These are phyloP conservation scores for Papilio polyxenes DNA, from an alignment of 1,140 invertebrate genomes.

Conservation along the genomic window DNA sequence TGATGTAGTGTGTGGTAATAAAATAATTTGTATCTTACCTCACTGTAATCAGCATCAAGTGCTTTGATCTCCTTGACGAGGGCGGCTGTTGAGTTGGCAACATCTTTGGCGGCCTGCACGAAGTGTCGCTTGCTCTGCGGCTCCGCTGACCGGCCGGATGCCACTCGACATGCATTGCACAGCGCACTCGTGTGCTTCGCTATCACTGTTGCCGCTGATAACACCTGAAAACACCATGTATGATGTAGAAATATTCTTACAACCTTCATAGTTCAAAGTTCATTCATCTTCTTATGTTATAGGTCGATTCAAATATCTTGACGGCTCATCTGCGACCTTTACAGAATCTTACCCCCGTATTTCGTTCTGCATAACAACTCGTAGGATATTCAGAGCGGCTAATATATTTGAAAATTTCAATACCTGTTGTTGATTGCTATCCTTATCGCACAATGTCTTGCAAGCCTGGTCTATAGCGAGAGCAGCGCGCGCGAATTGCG, in stretches of 20 bases:
- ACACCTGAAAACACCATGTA: conserved; percentile 80
- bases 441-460: conserved; percentile 87
- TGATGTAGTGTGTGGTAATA: no score
- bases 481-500: conserved; percentile 92
- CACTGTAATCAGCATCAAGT: conserved; percentile 91
- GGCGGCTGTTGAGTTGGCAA: conserved; percentile 96
- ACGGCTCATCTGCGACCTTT: no score
- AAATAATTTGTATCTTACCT: conserved; percentile 74
- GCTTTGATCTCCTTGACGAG: conserved; percentile 98
- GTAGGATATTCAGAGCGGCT: no score
- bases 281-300: no score
- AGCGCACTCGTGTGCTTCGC: conserved; percentile 98
- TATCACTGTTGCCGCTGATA: conserved; percentile 95
- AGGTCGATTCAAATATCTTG: no score
- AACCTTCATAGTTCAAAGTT: neutral
- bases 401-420: neutral
- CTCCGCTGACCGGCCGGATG: conserved; percentile 95
- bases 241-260: neutral
- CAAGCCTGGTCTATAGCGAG: conserved; percentile 95
- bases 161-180: conserved; percentile 96
- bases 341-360: no score
- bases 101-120: conserved; percentile 98
- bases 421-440: conserved; percentile 89
- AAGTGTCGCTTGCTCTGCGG: conserved; percentile 97
- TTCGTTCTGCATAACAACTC: no score